Percentiles rank a stretch among this genome's conserved stretches.
These are phyloP conservation scores for Ptychochromis oligacanthus DNA, from an alignment of 2,113 vertebrate species.

Conservation along the genomic window DNA sequence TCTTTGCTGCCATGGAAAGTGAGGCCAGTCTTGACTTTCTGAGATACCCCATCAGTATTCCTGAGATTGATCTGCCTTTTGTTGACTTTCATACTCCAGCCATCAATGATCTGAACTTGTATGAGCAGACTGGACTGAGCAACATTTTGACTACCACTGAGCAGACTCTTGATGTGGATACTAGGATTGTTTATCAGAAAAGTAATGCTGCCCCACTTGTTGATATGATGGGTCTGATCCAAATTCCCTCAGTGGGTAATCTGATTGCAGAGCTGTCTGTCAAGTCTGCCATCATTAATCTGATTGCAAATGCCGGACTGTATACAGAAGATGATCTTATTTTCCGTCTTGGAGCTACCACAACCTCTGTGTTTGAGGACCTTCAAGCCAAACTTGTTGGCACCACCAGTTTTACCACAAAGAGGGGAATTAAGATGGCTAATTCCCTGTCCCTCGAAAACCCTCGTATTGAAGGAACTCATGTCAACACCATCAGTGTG, in stretches of 20 bases:
- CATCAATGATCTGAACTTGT: slow-evolving; percentile 84
- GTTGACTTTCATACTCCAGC: slow-evolving; percentile 77
- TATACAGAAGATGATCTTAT: slow-evolving; percentile 87
- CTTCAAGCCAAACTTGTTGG: slow-evolving; percentile 89
- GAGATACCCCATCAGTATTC: slow-evolving; percentile 83
- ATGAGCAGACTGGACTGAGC: slow-evolving; percentile 85
- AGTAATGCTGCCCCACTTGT: slow-evolving; percentile 75
- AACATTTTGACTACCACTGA: slow-evolving; percentile 86
- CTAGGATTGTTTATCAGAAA: slow-evolving; percentile 88
- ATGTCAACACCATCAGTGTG: slow-evolving; percentile 85
- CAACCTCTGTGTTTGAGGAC: slow-evolving; percentile 83
- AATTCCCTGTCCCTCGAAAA: slow-evolving; percentile 86
- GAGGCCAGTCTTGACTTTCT: slow-evolving; percentile 91
- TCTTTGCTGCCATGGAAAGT: slow-evolving; percentile 80
- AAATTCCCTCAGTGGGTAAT: slow-evolving; percentile 84
- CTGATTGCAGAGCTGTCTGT: slow-evolving; percentile 88
- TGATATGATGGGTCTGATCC: slow-evolving; percentile 66
- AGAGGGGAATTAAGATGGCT: slow-evolving; percentile 88
- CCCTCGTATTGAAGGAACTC: slow-evolving; percentile 82
- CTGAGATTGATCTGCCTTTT: slow-evolving; percentile 83
- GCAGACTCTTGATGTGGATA: slow-evolving; percentile 85
- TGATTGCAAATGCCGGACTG: slow-evolving; percentile 84
- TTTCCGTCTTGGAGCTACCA: slow-evolving; percentile 83
- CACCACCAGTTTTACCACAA: slow-evolving; percentile 87
- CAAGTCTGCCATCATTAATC: slow-evolving; percentile 88